phyloP scores from a whole-genome alignment of 2,797 vertebrate genomes.

The Eidolon dupreanum region DNA sequence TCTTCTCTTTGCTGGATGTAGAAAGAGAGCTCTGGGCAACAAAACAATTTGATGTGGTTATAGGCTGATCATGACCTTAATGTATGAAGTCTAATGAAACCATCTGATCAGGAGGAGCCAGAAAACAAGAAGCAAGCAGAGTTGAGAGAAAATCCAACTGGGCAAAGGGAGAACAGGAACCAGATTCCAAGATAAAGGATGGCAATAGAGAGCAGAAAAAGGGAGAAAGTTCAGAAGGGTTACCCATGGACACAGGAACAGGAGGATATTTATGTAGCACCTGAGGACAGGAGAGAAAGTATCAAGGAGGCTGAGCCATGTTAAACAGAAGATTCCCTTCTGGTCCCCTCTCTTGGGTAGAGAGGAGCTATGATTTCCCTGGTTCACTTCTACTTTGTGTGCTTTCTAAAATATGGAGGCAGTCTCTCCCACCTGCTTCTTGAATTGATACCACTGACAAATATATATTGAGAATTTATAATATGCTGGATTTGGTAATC shows the following conservation, averaged over 20 bases:
- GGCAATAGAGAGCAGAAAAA: neutral
- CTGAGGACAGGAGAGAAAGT: neutral
- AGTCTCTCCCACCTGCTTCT: neutral
- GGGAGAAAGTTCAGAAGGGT: neutral
- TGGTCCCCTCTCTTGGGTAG: neutral
- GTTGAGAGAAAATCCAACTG: neutral
- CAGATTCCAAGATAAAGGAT: neutral
- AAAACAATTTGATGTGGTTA: neutral
- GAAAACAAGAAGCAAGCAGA: neutral
- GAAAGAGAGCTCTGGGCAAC: neutral
- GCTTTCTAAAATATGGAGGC: neutral
- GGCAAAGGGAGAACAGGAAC: neutral
- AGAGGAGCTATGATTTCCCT: neutral
- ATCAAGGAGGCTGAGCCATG: neutral
- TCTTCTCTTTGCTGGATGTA: neutral
- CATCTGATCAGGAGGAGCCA: accelerated
- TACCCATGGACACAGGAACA: neutral
- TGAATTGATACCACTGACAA: neutral
- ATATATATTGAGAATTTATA: neutral
- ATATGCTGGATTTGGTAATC: neutral
- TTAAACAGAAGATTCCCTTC: neutral
- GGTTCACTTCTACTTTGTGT: neutral
- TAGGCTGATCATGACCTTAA: neutral
- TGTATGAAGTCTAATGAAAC: neutral
- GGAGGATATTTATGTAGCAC: too few relatives aligned